Percentiles rank a stretch among this genome's conserved stretches.
Conservation (phyloP, 2,113 vertebrate genomes). For the Lontra canadensis region DNA sequence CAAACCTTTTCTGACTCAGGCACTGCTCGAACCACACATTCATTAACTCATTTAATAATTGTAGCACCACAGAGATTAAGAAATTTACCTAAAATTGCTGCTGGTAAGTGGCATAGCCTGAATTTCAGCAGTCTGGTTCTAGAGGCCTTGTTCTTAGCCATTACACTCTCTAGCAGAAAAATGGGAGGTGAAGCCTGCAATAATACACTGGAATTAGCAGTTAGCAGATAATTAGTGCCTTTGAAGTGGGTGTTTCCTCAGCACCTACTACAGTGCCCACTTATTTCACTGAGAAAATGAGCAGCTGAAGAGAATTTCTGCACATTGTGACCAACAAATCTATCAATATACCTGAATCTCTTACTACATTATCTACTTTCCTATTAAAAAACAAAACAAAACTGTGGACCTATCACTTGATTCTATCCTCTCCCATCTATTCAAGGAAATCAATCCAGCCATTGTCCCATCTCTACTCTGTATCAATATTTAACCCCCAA, state of each 20-base stretch:
- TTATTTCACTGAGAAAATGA: not conserved
- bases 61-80: not conserved
- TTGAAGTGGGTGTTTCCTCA: not conserved
- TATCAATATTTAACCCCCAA: not conserved
- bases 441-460: not conserved
- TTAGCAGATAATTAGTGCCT: not conserved
- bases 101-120: not conserved
- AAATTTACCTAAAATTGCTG: not conserved
- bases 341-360: not conserved
- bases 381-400: not conserved
- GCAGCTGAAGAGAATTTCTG: conserved; percentile 3
- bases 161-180: not conserved
- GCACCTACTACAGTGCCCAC: not conserved
- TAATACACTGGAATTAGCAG: not conserved
- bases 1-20: not conserved
- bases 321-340: not conserved
- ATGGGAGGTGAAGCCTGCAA: not conserved
- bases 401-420: not conserved
- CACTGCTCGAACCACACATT: not conserved
- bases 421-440: not conserved
- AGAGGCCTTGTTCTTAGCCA: not conserved
- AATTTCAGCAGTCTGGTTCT: not conserved
- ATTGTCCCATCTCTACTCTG: not conserved
- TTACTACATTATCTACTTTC: not conserved
- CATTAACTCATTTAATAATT: not conserved